phyloP scores from a whole-genome alignment of 2,888 invertebrate species.

The Sinohyriopsis cumingii region DNA sequence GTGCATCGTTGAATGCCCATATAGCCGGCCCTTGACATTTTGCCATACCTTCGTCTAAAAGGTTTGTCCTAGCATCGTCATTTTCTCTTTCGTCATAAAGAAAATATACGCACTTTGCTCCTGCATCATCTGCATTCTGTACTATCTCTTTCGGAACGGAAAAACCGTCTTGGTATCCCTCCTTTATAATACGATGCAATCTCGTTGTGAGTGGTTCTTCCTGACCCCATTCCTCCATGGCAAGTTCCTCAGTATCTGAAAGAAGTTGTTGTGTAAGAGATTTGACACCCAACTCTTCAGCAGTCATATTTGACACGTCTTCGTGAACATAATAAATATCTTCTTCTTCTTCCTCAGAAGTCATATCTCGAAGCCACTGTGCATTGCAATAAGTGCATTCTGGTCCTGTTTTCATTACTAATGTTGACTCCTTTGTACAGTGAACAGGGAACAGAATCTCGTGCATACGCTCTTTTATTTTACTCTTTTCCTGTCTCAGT shows the following conservation, averaged over 20 bases:
- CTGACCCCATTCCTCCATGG: constrained; percentile 59
- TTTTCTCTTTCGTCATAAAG: constrained; percentile 57
- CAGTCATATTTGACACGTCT: constrained; percentile 42
- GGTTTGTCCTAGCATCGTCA: constrained; percentile 18
- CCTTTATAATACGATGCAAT: constrained; percentile 56
- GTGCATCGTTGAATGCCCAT: constrained; percentile 66
- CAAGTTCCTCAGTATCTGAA: constrained; percentile 29
- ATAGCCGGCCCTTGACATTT: constrained; percentile 66
- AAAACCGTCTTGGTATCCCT: constrained; percentile 64
- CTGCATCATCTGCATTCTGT: constrained; percentile 68
- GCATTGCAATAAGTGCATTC: constrained; percentile 12
- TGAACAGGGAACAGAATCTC: constrained; percentile 14
- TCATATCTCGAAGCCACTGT: constrained; percentile 16
- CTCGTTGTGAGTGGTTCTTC: constrained; percentile 61
- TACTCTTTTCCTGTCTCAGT: constrained; percentile 2
- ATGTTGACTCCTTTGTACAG: too few species aligned
- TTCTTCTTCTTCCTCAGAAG: constrained; percentile 16
- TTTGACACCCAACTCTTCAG: constrained; percentile 49
- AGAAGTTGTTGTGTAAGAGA: constrained; percentile 25
- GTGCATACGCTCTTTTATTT: background rate
- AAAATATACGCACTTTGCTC: constrained; percentile 62
- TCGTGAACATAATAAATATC: constrained; percentile 36
- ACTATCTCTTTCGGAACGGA: constrained; percentile 66
- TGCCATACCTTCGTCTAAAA: constrained; percentile 59
- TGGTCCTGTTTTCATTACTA: too few species aligned